These are phyloP conservation scores for Montipora capricornis DNA, from an alignment of 64 coral and sea anemone species.

Conservation along the genomic window DNA sequence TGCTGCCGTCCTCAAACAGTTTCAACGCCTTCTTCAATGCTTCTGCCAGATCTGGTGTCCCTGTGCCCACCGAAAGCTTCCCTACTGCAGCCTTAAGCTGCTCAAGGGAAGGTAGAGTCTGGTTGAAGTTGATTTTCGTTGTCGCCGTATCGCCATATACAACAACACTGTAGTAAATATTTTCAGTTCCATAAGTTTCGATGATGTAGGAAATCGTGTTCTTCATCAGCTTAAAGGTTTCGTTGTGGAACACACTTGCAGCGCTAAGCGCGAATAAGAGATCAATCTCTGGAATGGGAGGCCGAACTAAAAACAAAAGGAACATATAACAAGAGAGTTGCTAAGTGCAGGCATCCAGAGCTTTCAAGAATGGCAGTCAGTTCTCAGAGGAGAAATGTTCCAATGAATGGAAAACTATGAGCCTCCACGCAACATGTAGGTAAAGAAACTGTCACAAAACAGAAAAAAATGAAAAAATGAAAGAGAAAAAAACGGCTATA, in stretches of 20 bases:
- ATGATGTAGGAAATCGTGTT: constrained; percentile 77
- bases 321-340: not conserved
- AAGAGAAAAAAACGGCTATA: no score
- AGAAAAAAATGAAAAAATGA: no score
- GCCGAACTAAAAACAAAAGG: not conserved
- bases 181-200: constrained; percentile 64
- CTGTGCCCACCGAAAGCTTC: constrained; percentile 43
- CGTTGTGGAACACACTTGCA: constrained; percentile 34
- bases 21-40: constrained; percentile 42
- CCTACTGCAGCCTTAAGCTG: constrained; percentile 53
- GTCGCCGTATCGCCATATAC: constrained; percentile 75
- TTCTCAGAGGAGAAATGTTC: no score
- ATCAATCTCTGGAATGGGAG: constrained; percentile 46
- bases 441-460: no score
- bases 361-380: no score
- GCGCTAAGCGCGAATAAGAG: constrained; percentile 79
- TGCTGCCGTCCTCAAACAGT: constrained; percentile 43
- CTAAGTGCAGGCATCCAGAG: no score
- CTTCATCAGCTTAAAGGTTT: constrained; percentile 75
- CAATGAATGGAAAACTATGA: no score
- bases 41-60: constrained; percentile 27
- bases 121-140: constrained; percentile 61
- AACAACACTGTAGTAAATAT: constrained; percentile 79
- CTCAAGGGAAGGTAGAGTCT: constrained; percentile 36
- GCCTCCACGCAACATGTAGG: no score